Conservation (phyloP, 2,113 vertebrate genomes). For the Petromus typicus region DNA sequence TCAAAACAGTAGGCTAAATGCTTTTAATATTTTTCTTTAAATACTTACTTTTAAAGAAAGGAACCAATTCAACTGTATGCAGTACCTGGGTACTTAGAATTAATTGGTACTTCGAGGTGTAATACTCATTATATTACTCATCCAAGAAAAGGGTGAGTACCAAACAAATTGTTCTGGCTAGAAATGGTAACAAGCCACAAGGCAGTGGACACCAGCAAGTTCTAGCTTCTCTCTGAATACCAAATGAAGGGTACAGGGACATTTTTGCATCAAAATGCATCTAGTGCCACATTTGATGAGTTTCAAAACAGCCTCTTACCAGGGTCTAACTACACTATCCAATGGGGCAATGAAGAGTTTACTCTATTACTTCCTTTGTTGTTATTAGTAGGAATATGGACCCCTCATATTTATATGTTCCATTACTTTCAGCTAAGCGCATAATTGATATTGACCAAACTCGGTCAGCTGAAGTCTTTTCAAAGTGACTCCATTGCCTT, state of each 20-base stretch:
- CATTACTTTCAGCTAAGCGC: not conserved
- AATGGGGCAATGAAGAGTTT: not conserved
- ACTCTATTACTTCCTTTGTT: not conserved
- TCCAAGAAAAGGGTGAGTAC: not conserved
- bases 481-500: not conserved
- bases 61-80: not conserved
- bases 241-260: too few species aligned
- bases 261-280: too few species aligned
- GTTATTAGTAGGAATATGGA: not conserved
- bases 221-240: too few species aligned
- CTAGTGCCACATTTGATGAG: too few species aligned
- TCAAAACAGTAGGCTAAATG: not conserved
- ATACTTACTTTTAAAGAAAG: constrained; percentile 35
- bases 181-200: too few species aligned
- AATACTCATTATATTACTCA: too few species aligned
- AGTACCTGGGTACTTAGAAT: not conserved
- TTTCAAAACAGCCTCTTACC: too few species aligned
- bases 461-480: not conserved
- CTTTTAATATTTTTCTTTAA: not conserved
- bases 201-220: too few species aligned
- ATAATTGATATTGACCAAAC: constrained; percentile 2
- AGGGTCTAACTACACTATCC: too few species aligned
- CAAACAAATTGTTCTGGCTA: too few species aligned
- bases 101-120: not conserved
- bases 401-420: not conserved